These are phyloP conservation scores for Hippasteria phrygiana DNA, from an alignment of 53 echinoderm and acorn worm species.

Conservation along the genomic window DNA sequence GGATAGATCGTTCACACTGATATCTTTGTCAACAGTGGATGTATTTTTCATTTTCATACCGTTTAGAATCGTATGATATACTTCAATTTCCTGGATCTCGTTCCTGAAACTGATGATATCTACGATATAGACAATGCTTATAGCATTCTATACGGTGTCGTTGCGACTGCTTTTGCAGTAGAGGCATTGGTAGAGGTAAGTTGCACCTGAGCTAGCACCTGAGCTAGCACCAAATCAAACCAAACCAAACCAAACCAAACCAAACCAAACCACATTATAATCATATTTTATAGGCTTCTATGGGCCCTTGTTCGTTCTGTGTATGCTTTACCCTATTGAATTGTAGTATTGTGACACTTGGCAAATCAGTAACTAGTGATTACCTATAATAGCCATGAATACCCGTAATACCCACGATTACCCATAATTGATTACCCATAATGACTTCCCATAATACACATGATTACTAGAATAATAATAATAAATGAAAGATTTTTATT, in stretches of 20 bases:
- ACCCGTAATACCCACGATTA: too few relatives aligned
- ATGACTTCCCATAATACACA: too few relatives aligned
- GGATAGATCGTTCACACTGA: neutral
- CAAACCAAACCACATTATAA: neutral
- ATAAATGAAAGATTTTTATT: too few relatives aligned
- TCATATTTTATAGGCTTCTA: too few relatives aligned
- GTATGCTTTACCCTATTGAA: too few relatives aligned
- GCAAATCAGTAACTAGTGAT: too few relatives aligned
- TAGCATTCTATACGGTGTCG: neutral
- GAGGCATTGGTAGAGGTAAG: neutral
- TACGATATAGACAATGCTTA: neutral
- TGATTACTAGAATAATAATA: too few relatives aligned
- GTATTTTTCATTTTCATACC: neutral
- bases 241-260: neutral
- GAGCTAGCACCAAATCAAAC: neutral
- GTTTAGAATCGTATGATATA: neutral
- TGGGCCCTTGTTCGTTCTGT: too few relatives aligned
- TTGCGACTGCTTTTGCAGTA: neutral
- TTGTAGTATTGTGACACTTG: too few relatives aligned
- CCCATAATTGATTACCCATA: too few relatives aligned
- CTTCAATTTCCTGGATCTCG: neutral
- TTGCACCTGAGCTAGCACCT: neutral
- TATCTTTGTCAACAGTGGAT: neutral
- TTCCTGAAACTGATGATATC: neutral
- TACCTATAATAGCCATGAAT: too few relatives aligned